Evolutionary conservation across 2,888 invertebrate species (phyloP), one percentile per base, ranked within the genome.

Genomic region (Boloria selene): DNA sequence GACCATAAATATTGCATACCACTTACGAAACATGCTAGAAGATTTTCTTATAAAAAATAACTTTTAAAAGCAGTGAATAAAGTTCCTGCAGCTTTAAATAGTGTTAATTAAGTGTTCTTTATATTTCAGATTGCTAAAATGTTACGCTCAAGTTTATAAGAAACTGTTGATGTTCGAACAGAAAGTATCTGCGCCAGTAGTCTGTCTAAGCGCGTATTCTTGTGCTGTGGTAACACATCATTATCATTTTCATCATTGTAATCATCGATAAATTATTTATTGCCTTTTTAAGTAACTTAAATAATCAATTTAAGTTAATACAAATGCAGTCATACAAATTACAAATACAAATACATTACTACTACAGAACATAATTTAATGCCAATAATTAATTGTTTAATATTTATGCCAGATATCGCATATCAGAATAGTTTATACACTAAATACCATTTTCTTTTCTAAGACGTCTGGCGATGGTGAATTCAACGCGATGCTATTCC

Each of bases 161-260:
- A 87, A 85, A 73, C 69, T 83, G 52, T 70, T 87, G 50, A 79
- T 86, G 75, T 86, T 75, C 66, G 87, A 87, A 72, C 85, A 87
- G 76, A 70, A 75, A 64, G 53, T 75, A 63, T 74, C 73, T 26
- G 79, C 78, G 26, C 82, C 83, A 49, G 72, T 83, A n/a, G 75
- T 82, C 51, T 87, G 85, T 69, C 70, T 88, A 7, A 77, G 82
- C 59, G 83, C 84, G 3, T 88, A 81, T 72, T 80, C 82, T 59
- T 61, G 75, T 13, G 77, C 77, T 13, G 79, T 79, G 81, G 84
- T 87, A 58, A 52, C 4, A 6, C 13, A 14, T 13, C 13, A 4
- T n/a, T 18, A 44, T 31, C 26, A 49, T 4, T 55, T 18, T 55
- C 18, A 16, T 55, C 6, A 13, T 18, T 17, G 13, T 26, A 7